Evolutionary conservation across 2,888 invertebrate species (phyloP), one percentile per base, ranked within the genome.

Genomic region (Lasioglossum pauxillum): DNA sequence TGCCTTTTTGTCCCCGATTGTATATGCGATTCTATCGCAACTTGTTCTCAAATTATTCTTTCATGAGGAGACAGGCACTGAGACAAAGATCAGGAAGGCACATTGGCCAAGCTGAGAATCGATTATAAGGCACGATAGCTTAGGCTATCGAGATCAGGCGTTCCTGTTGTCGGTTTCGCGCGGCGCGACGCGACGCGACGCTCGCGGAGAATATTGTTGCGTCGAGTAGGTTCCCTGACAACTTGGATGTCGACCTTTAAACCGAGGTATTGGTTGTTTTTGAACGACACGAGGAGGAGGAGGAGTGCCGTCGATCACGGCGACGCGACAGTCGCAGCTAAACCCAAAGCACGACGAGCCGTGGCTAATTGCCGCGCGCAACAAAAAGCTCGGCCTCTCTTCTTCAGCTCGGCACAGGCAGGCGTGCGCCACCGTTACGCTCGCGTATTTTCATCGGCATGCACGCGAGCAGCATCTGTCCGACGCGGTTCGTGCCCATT

Each of bases 311-410:
- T 87, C 80, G 87, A 87, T 83, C 87, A 83, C 87, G 78, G 78
- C 75, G 83, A 85, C 89, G 83, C 86, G 86, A 89, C 90, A 88
- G 90, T 90, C 79, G 90, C 90, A 88, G 88, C 88, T 90, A 87
- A 90, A 91, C 91, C 90, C 89, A 84, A 92, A 93, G 92, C 91
- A 94, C 93, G 93, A 94, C 94, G 93, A 94, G 93, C 94, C 94
- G 93, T 94, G 92, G 94, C 94, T 95, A 95, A 95, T 95, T 94
- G 93, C 93, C 90, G 89, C 92, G 90, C 91, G 91, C 92, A 92
- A 94, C 93, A 93, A 94, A 94, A 92, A 91, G 89, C 91, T 84
- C 91, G 91, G 89, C 90, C 92, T 88, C 89, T 90, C 84, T 88
- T 87, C 87, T 79, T 75, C 81, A 74, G 53, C 78, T 14, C 35